Base-by-base conservation (phyloP, 2,888 invertebrate genomes). In the Anoncus sp. region DNA sequence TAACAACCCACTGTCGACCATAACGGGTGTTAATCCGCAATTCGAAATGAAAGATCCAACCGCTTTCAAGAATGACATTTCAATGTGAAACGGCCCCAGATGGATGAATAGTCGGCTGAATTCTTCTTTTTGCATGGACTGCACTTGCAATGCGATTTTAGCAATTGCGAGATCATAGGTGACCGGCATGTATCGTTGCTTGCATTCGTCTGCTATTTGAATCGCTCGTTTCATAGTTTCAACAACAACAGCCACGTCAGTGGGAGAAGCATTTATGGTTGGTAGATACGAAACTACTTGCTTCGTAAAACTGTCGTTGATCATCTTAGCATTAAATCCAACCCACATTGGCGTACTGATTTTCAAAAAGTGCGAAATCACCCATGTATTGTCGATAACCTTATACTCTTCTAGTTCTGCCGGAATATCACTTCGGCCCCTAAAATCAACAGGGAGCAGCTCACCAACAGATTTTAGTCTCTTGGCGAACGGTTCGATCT, bases 401-500 rank as follows among this genome's bases (percentile, higher is more conserved):
- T 9, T 57, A 4, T n/a, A 4, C 14, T 43, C 14, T n/a, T 14
- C 14, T n/a, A 43, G 14, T 14, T 43, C 14, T 9, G 43, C 10
- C 1, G 14, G 43, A 43, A 3, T 43, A n/a, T 43, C 43, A 43
- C 16, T 43, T 43, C 14, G 43, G 43, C 43, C n/a, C 4, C 14
- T 14, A 7, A 12, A 43, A 18, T 53, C 24, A 53, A 53, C 5
- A 14, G 53, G 53, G 1, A 53, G 18, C 53, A 53, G 31, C 18
- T 24, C n/a, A 27, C 24, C 31, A 18, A 53, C 14, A 31, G 3
- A 59, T 77, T 31, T 60, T 9, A 49, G 75, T 70, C 70, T 75
- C 59, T 65, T 79, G 35, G 53, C 35, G 40, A 75, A 75, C 49
- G 75, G 70, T 38, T 62, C 59, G 35, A 79, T 47, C n/a, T 78